These are phyloP conservation scores for Sardina pilchardus DNA, from an alignment of 2,113 vertebrate species.

Conservation along the genomic window DNA sequence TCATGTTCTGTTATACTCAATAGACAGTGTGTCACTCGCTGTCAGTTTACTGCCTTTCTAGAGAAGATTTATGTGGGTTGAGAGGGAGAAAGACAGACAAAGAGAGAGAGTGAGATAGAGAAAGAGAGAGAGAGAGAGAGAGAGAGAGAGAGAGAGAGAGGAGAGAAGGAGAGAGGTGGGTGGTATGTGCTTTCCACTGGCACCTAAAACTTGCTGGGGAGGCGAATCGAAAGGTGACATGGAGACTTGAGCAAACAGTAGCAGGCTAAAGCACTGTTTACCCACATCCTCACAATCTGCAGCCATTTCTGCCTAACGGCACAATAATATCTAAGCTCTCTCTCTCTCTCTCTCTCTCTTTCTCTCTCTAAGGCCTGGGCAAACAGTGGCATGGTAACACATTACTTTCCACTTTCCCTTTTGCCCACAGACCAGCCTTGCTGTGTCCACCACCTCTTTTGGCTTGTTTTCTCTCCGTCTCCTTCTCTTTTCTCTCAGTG, in stretches of 20 bases:
- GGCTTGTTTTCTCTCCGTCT: neutral
- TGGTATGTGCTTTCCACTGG: slow-evolving; percentile 13
- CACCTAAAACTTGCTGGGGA: slow-evolving; percentile 17
- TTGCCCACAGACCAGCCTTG: neutral
- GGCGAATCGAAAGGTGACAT: slow-evolving; percentile 20
- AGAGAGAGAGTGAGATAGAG: neutral
- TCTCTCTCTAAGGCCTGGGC: neutral
- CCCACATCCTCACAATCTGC: slow-evolving; percentile 35
- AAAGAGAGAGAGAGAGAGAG: neutral
- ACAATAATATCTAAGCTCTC: slow-evolving; percentile 4
- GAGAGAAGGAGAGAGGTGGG: neutral
- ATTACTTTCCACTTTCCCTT: slow-evolving; percentile 20
- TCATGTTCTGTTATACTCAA: neutral
- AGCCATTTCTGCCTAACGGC: neutral
- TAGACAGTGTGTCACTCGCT: neutral
- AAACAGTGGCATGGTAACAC: neutral
- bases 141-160: neutral
- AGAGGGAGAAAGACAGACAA: neutral
- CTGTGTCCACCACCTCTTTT: slow-evolving; percentile 1
- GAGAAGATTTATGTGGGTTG: neutral
- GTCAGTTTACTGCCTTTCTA: neutral
- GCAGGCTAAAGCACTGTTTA: slow-evolving; percentile 14
- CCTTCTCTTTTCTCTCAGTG: neutral
- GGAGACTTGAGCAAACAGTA: slow-evolving; percentile 56
- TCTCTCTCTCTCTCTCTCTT: neutral